phyloP scores from a whole-genome alignment of 2,797 vertebrate species.

The Spinus olivaceus region DNA sequence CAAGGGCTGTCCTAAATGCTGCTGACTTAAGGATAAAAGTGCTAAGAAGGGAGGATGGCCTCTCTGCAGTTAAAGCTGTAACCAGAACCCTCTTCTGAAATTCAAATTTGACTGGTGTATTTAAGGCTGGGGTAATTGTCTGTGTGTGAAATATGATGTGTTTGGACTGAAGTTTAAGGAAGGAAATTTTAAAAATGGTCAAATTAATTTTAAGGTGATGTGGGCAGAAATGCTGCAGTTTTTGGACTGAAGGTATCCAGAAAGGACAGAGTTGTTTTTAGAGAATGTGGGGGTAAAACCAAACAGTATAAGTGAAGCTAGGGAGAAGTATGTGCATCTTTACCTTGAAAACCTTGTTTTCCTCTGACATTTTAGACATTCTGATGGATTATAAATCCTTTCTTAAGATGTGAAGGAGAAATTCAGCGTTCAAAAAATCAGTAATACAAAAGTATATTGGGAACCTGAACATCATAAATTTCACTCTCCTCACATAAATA shows the following conservation, averaged over 20 bases:
- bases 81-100: background rate
- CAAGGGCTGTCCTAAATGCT: slow-evolving; percentile 48
- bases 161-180: background rate
- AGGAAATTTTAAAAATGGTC: background rate
- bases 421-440: background rate
- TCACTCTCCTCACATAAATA: background rate
- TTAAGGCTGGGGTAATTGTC: background rate
- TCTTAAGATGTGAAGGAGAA: background rate
- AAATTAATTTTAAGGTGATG: background rate
- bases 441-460: background rate
- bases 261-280: background rate
- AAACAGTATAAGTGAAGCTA: background rate
- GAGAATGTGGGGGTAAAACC: fast-evolving
- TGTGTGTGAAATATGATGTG: background rate
- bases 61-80: background rate
- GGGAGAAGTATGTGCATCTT: background rate
- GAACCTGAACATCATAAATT: background rate
- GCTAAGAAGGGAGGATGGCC: background rate
- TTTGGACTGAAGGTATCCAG: background rate
- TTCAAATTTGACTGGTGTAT: background rate
- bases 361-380: background rate
- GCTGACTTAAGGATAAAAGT: slow-evolving; percentile 52
- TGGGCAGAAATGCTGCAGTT: background rate
- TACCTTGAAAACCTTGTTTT: background rate
- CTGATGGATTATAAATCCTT: background rate